Evolutionary conservation across 2,888 invertebrate genomes (phyloP).

Genomic region (Epinotia demarniana): DNA sequence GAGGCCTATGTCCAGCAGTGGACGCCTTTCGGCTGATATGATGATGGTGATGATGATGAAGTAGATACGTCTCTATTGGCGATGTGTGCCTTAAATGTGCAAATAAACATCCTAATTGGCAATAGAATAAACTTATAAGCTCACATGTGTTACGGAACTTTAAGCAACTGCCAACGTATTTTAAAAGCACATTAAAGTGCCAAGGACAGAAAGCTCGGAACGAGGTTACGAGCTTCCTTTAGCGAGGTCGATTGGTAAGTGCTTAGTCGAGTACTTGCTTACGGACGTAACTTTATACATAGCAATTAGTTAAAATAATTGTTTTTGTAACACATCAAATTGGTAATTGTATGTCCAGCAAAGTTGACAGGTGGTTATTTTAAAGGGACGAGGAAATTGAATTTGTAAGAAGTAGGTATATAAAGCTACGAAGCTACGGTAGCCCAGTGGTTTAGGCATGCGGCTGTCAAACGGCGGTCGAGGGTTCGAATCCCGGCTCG

Average conservation of each 20-base stretch:
- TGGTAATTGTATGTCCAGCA: background rate
- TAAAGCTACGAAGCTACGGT: no score
- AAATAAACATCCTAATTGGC: background rate
- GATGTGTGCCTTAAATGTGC: background rate
- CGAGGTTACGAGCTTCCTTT: constrained; percentile 57
- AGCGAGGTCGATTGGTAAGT: constrained; percentile 64
- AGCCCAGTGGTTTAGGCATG: no score
- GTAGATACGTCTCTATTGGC: background rate
- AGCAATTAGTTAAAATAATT: constrained; percentile 6
- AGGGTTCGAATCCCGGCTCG: no score
- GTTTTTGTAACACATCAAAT: constrained; percentile 17
- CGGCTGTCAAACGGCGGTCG: no score
- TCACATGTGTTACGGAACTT: constrained; percentile 27
- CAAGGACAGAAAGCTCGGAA: constrained; percentile 52
- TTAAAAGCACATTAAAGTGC: constrained; percentile 52
- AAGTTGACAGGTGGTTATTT: constrained; percentile 2
- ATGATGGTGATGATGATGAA: no score
- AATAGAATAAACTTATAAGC: constrained; percentile 6
- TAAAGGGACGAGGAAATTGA: background rate
- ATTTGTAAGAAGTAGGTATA: background rate
- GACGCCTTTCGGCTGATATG: no score
- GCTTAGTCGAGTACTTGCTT: constrained; percentile 52
- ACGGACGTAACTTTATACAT: constrained; percentile 10
- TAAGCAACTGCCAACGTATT: constrained; percentile 44
- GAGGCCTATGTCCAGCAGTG: no score